Base-by-base conservation (phyloP, 1,140 invertebrate species). In the Drosophila willistoni region DNA sequence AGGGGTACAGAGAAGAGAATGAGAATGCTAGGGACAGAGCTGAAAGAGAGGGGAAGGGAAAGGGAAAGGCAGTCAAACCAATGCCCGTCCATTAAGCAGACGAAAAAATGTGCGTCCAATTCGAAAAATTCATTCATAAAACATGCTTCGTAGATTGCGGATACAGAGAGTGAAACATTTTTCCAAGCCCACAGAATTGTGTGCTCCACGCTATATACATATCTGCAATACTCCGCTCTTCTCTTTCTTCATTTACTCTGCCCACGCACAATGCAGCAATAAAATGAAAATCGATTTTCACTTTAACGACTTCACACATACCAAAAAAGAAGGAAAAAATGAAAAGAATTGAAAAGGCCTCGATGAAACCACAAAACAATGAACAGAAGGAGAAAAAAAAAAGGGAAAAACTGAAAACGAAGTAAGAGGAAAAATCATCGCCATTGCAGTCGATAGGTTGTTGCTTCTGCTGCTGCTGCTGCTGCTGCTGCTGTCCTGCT, bases 121-220 rank as follows among this genome's bases (percentile, higher is more conserved):
- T 80, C 80, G 72, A 80, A 89, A 87, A 89, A 89, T 87, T 84
- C 83, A 87, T 87, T 87, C 83, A 87, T 87, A 87, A 87, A 87
- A 87, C 83, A 87, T 87, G 83, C 51, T 64, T 57, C 66, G 71
- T 79, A 81, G 83, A 87, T 80, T 89, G 84, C 79, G 76, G 29
- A 73, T 44, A 34, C 71, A 70, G 78, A 71, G 82, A 76, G 69
- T 82, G 79, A 79, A 71, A 80, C 72, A 76, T 64, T 85, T 74
- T 78, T 78, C 61, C 25, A 34, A 67, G 64, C 75, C 68, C 68
- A 77, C 76, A 77, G 54, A 59, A 78, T 63, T 78, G 68, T 65
- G 19, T 6, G 17, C 44, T 39, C 12, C 44, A 51, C 68, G 65
- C 64, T 47, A 33, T 29, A 42, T 13, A 47, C 33, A 36, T 41